phyloP scores from a whole-genome alignment of 2,797 vertebrate genomes.

The Rousettus madagascariensis region DNA sequence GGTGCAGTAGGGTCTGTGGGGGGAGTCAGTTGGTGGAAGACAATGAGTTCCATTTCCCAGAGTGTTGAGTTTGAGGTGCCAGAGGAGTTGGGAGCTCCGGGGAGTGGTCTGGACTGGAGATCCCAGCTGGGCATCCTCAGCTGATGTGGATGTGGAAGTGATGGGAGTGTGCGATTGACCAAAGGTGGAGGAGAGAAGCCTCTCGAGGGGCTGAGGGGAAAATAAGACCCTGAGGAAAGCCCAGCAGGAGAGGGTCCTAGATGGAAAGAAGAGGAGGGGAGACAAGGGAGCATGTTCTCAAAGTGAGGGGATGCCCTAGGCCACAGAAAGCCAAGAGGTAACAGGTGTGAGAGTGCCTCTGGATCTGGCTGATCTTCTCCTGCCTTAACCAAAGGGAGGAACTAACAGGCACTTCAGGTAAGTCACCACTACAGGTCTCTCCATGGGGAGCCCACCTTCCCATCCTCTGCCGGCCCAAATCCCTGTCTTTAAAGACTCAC shows the following conservation, averaged over 20 bases:
- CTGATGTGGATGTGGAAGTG: not conserved
- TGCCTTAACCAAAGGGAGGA: not conserved
- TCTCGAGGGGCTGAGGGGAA: not conserved
- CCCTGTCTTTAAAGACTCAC: not conserved
- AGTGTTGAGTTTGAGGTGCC: not conserved
- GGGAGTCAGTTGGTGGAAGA: not conserved
- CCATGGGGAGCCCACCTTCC: not conserved
- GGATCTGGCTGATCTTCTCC: not conserved
- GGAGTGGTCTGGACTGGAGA: not conserved
- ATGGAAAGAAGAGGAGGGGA: not conserved
- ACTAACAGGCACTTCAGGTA: not conserved
- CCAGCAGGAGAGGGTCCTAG: not conserved
- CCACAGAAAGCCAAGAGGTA: not conserved
- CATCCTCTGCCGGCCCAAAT: not conserved
- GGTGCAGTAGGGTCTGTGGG: not conserved
- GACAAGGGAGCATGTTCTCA: not conserved
- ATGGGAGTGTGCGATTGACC: not conserved
- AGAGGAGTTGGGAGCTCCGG: not conserved
- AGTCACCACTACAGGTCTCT: not conserved
- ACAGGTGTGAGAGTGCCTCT: not conserved
- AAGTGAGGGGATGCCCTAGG: not conserved
- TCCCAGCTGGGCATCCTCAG: not conserved
- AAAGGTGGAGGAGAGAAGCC: not conserved
- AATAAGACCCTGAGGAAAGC: not conserved
- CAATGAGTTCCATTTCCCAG: not conserved